A percentile compares a stretch with the other conserved stretches of the same genome.
phyloP scores from a whole-genome alignment of 2,888 invertebrate species.

The Isoperla grammatica region DNA sequence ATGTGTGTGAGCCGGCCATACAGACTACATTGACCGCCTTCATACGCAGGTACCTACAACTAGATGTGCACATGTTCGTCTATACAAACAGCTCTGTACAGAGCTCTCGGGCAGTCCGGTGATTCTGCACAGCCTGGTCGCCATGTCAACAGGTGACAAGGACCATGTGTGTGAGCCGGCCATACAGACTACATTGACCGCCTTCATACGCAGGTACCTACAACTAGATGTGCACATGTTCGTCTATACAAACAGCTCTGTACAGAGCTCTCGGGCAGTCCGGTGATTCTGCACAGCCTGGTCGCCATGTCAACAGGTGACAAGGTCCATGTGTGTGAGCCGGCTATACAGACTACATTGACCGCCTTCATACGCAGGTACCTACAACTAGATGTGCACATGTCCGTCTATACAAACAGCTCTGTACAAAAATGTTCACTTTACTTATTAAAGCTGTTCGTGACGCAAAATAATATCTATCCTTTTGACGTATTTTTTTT shows the following conservation, averaged over 20 bases:
- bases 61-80: no score
- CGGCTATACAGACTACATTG: slow-evolving; percentile 21
- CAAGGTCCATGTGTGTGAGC: slow-evolving; percentile 19
- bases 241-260: no score
- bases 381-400: not conserved
- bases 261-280: slow-evolving; percentile 22
- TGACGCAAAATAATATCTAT: no score
- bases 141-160: slow-evolving; percentile 20
- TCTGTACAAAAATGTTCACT: slow-evolving; percentile 19
- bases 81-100: no score
- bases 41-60: slow-evolving; percentile 22
- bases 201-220: slow-evolving; percentile 25
- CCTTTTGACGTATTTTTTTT: no score
- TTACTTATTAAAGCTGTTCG: no score
- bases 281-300: slow-evolving; percentile 23
- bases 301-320: slow-evolving; percentile 21
- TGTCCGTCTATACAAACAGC: no score
- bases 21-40: slow-evolving; percentile 21
- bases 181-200: slow-evolving; percentile 21
- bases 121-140: slow-evolving; percentile 22
- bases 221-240: no score
- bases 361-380: slow-evolving; percentile 25
- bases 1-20: slow-evolving; percentile 21
- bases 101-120: slow-evolving; percentile 22
- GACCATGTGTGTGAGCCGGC: slow-evolving; percentile 19